A percentile compares a stretch with the other conserved stretches of the same genome.
Evolutionary conservation across 37 sponge, comb jelly and placozoan species (phyloP).

Genomic region (Ianthella basta): DNA sequence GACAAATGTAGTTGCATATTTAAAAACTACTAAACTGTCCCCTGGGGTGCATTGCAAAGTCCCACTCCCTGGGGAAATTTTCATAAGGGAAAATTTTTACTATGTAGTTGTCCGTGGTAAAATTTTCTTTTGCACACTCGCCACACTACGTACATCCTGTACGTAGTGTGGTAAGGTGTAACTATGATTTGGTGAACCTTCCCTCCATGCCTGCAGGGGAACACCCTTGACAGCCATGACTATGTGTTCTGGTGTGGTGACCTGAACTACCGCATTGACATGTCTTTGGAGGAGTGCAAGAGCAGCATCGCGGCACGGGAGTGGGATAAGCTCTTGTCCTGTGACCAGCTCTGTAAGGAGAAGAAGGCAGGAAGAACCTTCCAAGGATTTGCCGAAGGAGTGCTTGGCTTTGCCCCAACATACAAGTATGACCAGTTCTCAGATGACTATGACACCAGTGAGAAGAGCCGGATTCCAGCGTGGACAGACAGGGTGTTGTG

Average conservation of each 20-base stretch:
- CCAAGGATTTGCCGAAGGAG: constrained; percentile 90
- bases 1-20: too few species aligned
- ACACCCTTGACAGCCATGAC: constrained; percentile 81
- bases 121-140: too few species aligned
- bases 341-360: constrained; percentile 87
- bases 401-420: constrained; percentile 92
- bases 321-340: constrained; percentile 70
- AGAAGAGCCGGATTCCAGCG: constrained; percentile 96
- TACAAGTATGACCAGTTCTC: constrained; percentile 98
- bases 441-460: constrained; percentile 99
- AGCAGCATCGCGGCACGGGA: constrained; percentile 57
- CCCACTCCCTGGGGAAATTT: too few species aligned
- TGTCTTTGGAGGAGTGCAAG: constrained; percentile 76
- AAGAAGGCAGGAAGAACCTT: constrained; percentile 80
- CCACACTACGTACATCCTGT: too few species aligned
- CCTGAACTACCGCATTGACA: constrained; percentile 97
- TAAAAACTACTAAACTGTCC: too few species aligned
- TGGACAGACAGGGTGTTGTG: constrained; percentile 98
- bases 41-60: too few species aligned
- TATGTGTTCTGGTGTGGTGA: constrained; percentile 99
- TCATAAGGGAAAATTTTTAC: too few species aligned
- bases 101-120: too few species aligned
- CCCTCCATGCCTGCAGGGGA: constrained; percentile 50
- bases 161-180: too few species aligned
- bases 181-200: too few species aligned